Conservation (phyloP, 1,140 invertebrate genomes). For the Drosophila kikkawai region DNA sequence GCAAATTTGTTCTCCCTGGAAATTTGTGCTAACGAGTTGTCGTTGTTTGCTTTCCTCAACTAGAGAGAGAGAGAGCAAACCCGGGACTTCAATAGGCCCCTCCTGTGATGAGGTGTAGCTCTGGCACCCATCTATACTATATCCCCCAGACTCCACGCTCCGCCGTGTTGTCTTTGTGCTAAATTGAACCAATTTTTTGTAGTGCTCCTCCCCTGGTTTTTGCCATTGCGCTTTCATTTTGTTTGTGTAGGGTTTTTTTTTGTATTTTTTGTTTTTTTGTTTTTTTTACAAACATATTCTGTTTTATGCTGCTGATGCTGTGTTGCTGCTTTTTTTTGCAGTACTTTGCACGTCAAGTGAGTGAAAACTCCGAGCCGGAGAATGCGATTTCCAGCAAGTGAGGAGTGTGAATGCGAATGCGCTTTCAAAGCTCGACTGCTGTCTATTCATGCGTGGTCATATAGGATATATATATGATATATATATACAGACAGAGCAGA, state of each 20-base stretch:
- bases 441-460: slow-evolving; percentile 71
- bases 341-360: slow-evolving; percentile 80
- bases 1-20: slow-evolving; percentile 30
- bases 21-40: slow-evolving; percentile 81
- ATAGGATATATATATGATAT: neutral
- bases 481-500: neutral
- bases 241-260: slow-evolving; percentile 56
- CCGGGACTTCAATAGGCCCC: slow-evolving; percentile 67
- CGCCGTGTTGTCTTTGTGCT: slow-evolving; percentile 68
- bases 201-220: slow-evolving; percentile 37
- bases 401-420: slow-evolving; percentile 62
- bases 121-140: slow-evolving; percentile 18
- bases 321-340: slow-evolving; percentile 55
- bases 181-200: slow-evolving; percentile 81
- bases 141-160: slow-evolving; percentile 23
- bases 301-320: slow-evolving; percentile 46
- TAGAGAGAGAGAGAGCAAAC: slow-evolving; percentile 40
- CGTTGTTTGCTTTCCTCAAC: slow-evolving; percentile 60
- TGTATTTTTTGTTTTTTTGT: slow-evolving; percentile 18
- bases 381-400: slow-evolving; percentile 42
- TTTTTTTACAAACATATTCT: slow-evolving; percentile 58
- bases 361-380: slow-evolving; percentile 63
- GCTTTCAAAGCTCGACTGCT: slow-evolving; percentile 65
- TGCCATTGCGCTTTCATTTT: slow-evolving; percentile 71
- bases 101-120: slow-evolving; percentile 23